Evolutionary conservation across 2,888 invertebrate species (phyloP), one percentile per base, ranked within the genome.

Genomic region (Bembecia ichneumoniformis): DNA sequence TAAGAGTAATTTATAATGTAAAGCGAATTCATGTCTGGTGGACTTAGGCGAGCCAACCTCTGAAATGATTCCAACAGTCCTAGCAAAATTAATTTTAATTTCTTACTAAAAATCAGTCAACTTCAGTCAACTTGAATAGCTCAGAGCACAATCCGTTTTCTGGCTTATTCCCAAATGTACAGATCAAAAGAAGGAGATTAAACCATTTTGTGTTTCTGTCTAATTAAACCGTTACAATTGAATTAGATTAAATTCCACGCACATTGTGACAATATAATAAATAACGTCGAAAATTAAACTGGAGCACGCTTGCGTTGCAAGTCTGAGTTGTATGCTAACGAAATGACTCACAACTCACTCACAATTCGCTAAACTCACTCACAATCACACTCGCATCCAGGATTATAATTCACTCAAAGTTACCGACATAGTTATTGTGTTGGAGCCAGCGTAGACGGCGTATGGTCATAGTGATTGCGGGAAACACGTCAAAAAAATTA

Each of bases 71-170:
- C 28, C 7, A 20, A 20, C 7, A 7, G 20, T 20, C 7, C 9
- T 28, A 28, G 28, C 28, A 28, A 5, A 28, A 28, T 28, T 28
- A 28, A 28, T 2, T 28, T 28, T 28, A 28, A 28, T 2, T 28
- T 28, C 28, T 28, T 28, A 28, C 9, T 28, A 28, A 28, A 28
- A 28, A 28, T 7, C n/a, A n/a, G 20, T 28, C 5, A 7, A 1
- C 20, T 53, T 55, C 45, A 53, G 55, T 9, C 28, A 7, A 9
- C 28, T 28, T 28, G 9, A 28, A 28, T 28, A 28, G 28, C 28
- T 7, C 28, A 9, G 28, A 28, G 28, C 28, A 28, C 28, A 28
- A 28, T 28, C 28, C 28, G 28, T 28, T 28, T 28, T 28, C 28
- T 28, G 28, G 28, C 28, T 28, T 28, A 28, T 28, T 28, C 28